Percentiles rank a stretch among this genome's conserved stretches.
phyloP scores from a whole-genome alignment of 2,113 vertebrate genomes.

The Tringa solitaria region DNA sequence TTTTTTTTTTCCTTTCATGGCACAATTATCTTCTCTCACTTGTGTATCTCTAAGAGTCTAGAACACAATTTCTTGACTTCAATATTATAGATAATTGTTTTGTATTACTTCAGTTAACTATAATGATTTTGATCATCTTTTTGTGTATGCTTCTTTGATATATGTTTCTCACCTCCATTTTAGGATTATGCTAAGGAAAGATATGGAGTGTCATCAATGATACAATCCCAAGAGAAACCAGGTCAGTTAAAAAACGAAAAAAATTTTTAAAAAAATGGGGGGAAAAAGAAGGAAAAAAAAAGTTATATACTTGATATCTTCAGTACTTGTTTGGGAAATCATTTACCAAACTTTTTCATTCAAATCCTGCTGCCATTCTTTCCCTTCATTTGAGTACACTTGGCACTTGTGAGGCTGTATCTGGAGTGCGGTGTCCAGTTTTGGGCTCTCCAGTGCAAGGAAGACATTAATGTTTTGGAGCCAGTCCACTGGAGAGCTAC shows the following conservation, averaged over 20 bases:
- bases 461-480: background rate
- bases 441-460: background rate
- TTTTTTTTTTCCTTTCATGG: background rate
- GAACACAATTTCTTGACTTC: background rate
- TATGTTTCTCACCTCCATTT: conserved; percentile 4
- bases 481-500: background rate
- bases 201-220: conserved; percentile 87
- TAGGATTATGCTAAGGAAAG: conserved; percentile 97
- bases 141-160: background rate
- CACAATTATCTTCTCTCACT: background rate
- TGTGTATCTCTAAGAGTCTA: background rate
- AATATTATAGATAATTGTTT: background rate
- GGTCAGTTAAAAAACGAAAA: conserved; percentile 79
- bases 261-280: background rate
- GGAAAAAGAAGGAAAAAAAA: background rate
- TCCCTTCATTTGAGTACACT: background rate
- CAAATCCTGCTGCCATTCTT: background rate
- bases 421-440: background rate
- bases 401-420: background rate
- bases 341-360: background rate
- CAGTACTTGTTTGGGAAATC: background rate
- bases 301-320: background rate
- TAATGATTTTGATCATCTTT: background rate
- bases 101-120: background rate
- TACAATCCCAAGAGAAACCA: conserved; percentile 94